These are phyloP conservation scores for Prunella strophiata DNA, from an alignment of 2,797 vertebrate species.

Conservation along the genomic window DNA sequence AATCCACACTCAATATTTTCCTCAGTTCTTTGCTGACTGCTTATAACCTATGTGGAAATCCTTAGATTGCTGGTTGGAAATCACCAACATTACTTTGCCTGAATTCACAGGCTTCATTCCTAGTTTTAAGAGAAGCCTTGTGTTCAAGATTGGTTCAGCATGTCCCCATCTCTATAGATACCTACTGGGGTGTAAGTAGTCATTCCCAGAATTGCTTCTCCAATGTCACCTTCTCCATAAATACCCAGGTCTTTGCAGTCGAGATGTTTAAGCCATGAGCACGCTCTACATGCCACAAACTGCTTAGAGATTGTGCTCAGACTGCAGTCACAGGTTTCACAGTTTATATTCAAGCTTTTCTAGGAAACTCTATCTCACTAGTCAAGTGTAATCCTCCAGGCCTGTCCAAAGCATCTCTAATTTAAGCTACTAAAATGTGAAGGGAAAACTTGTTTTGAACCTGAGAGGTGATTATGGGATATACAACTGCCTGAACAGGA, in stretches of 20 bases:
- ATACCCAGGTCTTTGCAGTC: background rate
- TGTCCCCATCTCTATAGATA: background rate
- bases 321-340: background rate
- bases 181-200: background rate
- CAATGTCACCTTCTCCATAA: background rate
- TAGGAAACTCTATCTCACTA: background rate
- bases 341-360: background rate
- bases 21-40: background rate
- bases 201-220: background rate
- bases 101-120: background rate
- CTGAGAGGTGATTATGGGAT: background rate
- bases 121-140: background rate
- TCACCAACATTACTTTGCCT: background rate
- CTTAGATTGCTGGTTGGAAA: background rate
- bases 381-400: background rate
- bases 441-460: background rate
- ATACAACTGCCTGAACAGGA: background rate
- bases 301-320: background rate
- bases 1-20: background rate
- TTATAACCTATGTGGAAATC: background rate
- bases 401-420: background rate
- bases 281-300: accelerated
- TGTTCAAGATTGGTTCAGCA: background rate
- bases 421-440: background rate
- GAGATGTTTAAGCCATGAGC: background rate